Conservation (phyloP, 2,113 vertebrate genomes). For the Acanthisitta chloris region DNA sequence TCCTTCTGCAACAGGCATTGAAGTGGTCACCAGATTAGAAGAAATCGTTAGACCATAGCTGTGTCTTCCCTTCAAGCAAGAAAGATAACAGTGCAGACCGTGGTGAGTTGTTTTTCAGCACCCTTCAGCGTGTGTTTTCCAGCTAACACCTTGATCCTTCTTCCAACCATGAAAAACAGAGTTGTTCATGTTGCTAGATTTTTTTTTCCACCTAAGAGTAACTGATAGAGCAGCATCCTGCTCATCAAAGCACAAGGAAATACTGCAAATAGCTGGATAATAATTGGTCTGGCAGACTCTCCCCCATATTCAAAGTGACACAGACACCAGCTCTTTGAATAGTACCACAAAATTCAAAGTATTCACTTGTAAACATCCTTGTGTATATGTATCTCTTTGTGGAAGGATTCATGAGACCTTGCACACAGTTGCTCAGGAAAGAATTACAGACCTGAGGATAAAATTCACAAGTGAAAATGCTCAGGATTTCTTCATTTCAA, state of each 20-base stretch:
- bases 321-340: neutral
- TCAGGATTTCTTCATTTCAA: neutral
- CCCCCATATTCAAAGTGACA: neutral
- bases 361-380: neutral
- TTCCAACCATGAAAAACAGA: neutral
- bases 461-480: neutral
- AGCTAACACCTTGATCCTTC: neutral
- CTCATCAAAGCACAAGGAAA: neutral
- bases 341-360: neutral
- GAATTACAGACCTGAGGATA: neutral
- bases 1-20: neutral
- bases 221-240: neutral
- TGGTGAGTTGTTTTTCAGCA: neutral
- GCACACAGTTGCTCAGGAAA: neutral
- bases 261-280: neutral
- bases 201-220: neutral
- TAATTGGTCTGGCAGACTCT: neutral
- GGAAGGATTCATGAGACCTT: neutral
- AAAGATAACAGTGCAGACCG: neutral
- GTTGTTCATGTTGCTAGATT: neutral
- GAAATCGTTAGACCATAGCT: slow-evolving; percentile 13
- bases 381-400: neutral
- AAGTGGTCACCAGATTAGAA: slow-evolving; percentile 4
- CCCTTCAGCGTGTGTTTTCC: neutral
- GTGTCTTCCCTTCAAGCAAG: slow-evolving; percentile 4